Base-by-base conservation (phyloP, 1,140 invertebrate species). In the Arctopsyche grandis region DNA sequence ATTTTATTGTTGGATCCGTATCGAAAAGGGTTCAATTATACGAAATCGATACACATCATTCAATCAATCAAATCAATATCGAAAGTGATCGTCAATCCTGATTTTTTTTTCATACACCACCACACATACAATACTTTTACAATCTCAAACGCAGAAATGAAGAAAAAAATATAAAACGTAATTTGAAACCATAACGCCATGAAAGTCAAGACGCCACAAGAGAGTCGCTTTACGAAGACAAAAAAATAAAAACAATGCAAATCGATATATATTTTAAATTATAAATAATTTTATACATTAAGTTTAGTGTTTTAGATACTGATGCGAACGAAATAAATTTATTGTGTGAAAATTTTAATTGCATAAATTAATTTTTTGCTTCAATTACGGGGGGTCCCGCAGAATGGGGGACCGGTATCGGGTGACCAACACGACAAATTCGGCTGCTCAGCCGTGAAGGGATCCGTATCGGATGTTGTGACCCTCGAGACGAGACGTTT, bases 371-470 rank as follows among this genome's bases (percentile, higher is more conserved):
- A 69, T 12, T 69, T 24, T 63, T 63, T 43, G 44, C 44, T 63
- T 21, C 22, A 44, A 76, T 38, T 63, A 44, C 22, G 74, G 74
- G 74, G 26, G 74, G 74, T 76, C 74, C 74, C 19, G 9, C n/a
- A 9, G 38, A 60, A 43, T 43, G 3, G 26, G 52, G 56, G 16
- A 56, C 22, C 58, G 74, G 74, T 76, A 52, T 76, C 74, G 52
- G 29, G 43, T 76, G 74, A 43, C 71, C 58, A 46, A 75, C 52
- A 46, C 46, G 43, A 44, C 46, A 44, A 76, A 76, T 76, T 76
- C 74, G 74, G 74, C 56, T 76, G 74, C 24, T 76, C 74, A 76
- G 24, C 74, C 74, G 74, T 76, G 74, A 76, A 76, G 22, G 58
- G 74, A 76, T 76, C 52, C 74, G 43, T 76, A 48, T 76, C 74